Conservation (phyloP, 2,797 vertebrate species). For the Nannoperca obscura region DNA sequence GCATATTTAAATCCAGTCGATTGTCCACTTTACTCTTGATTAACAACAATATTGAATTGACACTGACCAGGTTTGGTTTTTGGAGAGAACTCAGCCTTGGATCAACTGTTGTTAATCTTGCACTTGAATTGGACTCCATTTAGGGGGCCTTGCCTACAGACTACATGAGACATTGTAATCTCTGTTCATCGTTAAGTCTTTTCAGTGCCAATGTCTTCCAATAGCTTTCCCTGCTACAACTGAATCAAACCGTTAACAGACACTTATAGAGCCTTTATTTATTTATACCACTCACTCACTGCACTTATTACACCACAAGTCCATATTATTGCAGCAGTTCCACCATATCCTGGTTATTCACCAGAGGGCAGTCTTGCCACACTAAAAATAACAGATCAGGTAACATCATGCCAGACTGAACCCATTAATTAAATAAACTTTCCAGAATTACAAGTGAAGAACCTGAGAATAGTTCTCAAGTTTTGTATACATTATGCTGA, state of each 20-base stretch:
- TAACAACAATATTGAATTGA: not conserved
- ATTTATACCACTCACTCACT: not conserved
- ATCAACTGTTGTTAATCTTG: not conserved
- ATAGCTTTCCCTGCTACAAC: no score
- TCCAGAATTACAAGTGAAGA: not conserved
- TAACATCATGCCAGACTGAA: not conserved
- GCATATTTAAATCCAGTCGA: not conserved
- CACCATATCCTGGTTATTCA: conserved; percentile 43
- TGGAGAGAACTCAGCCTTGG: not conserved
- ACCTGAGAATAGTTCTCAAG: not conserved
- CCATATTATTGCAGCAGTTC: not conserved
- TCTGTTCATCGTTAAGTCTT: not conserved
- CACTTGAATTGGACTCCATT: not conserved
- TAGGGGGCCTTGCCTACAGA: not conserved
- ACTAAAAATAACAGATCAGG: conserved; percentile 34
- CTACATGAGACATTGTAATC: no score
- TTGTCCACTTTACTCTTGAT: not conserved
- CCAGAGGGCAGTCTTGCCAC: conserved; percentile 83
- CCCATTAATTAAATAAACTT: conserved; percentile 9
- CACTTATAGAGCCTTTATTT: not conserved
- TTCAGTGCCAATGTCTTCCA: no score
- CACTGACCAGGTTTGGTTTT: no score
- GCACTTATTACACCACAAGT: conserved; percentile 11
- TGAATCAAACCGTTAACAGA: no score
- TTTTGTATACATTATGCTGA: not conserved